Base-by-base conservation (phyloP, 2,113 vertebrate genomes). In the Leiothrix lutea region DNA sequence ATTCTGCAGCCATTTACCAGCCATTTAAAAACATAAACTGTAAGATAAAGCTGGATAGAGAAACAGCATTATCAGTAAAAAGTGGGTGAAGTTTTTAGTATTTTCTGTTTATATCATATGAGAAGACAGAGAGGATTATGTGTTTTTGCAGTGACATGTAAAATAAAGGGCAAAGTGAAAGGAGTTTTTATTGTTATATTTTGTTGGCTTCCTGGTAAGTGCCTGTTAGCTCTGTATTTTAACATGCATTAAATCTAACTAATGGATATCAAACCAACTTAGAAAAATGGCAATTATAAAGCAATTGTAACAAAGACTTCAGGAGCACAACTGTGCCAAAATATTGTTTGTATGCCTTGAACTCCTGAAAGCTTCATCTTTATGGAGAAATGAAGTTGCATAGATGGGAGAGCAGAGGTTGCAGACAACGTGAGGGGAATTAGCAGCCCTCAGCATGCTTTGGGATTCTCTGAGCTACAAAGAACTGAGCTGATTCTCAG, bases 21-120 rank as follows among this genome's bases (percentile, higher is more conserved):
- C 79, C 89, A 91, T 96, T 96, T 94, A 87, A 95, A 97, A 97
- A 94, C 73, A 95, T 70, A 95, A 94, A 97, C 78, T 77, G 69
- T 74, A 81, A 87, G 80, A 92, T 81, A 88, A 94, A 92, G 80
- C 79, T 89, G n/a, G 60, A 33, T 50, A 44, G 62, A 80, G 82
- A 92, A 84, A 82, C 67, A 50, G 47, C 5, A 1, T 92, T 92
- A 91, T 83, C 80, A 73, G 72, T 79, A 66, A 90, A 96, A 93
- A 70, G 12, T 62, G 69, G 25, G 51, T 91, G 66, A 87, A 89
- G 47, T 77, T 91, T 91, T 93, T 82, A 87, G 33, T 5, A 14
- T 88, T 90, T 88, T 92, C 29, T 89, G n/a, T 69, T 95, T 95
- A 14, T 83, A 70, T 77, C 67, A 45, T 23, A 80, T 24, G 40